Evolutionary conservation across 2,888 invertebrate species (phyloP), one percentile per base, ranked within the genome.

Genomic region (Deilephila elpenor): DNA sequence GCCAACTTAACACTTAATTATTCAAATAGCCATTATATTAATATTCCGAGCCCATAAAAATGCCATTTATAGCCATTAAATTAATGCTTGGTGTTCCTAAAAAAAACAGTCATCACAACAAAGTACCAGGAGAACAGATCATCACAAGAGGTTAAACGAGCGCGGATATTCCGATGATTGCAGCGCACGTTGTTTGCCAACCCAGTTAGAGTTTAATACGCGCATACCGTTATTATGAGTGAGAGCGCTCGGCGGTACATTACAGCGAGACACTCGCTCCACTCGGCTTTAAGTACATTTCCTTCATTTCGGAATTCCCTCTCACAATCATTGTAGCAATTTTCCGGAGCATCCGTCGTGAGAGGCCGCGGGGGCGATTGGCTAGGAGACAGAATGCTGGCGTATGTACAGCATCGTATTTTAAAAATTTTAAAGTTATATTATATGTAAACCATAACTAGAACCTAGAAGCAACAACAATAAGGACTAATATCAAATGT

Each of bases 281-380:
- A 83, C 86, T 83, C 84, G 82, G 84, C 81, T 85, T 86, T 86
- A 89, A 89, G 92, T 90, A 91, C 88, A 84, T 89, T 92, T 93
- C 93, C 93, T 93, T 94, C 94, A 94, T 94, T 93, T 91, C 90
- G 91, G 85, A 87, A 93, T 93, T 92, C 93, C 87, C 90, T 88
- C 92, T 91, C 87, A 90, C 93, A 92, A 94, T 94, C 92, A 93
- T 93, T 93, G 94, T 93, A 93, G 93, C 94, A 94, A 94, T 94
- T 93, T 93, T 93, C 93, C 91, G 89, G 91, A 82, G 92, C 92
- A 92, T 93, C 93, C 93, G 92, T 92, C 93, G 90, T 88, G 89
- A 88, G 90, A 88, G 87, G 88, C 87, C 86, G 85, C 84, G 86
- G 85, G 87, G 86, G 86, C 78, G 81, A 77, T 80, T 80, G 84